These are phyloP conservation scores for Delichon dasypus DNA, from an alignment of 2,797 vertebrate genomes.

Conservation along the genomic window DNA sequence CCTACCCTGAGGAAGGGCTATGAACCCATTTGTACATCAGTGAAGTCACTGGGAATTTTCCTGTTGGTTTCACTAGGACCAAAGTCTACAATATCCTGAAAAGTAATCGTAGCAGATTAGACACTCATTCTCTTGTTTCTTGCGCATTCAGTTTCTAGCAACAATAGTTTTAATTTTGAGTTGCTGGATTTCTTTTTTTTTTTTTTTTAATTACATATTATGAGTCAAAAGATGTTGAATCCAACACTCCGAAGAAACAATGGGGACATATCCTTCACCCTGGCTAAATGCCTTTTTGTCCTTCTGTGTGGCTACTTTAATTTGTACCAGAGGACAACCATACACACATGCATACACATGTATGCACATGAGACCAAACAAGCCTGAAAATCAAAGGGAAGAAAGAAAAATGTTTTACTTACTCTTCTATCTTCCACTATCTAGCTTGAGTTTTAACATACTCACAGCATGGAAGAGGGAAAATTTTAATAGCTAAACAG, in stretches of 20 bases:
- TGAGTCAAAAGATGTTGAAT: constrained; percentile 57
- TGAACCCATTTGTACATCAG: neutral
- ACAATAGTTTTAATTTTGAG: constrained; percentile 30
- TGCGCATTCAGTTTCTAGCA: neutral
- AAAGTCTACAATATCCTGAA: constrained; percentile 34
- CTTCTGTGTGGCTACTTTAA: constrained; percentile 62
- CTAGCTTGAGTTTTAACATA: neutral
- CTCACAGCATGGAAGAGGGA: neutral
- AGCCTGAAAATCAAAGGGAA: neutral
- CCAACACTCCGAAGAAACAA: constrained; percentile 28
- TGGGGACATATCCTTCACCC: constrained; percentile 38
- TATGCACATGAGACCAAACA: neutral
- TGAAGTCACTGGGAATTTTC: constrained; percentile 47
- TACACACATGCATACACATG: neutral
- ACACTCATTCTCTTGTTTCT: neutral
- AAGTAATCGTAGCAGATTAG: neutral
- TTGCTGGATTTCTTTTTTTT: neutral
- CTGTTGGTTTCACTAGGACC: neutral
- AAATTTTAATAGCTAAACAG: neutral
- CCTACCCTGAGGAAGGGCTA: neutral
- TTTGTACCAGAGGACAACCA: constrained; percentile 49
- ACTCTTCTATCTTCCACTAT: neutral
- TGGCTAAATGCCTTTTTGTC: constrained; percentile 47
- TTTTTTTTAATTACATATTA: neutral
- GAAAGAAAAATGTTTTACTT: neutral